phyloP scores from a whole-genome alignment of 2,797 vertebrate genomes.

The Spatula versicolor region DNA sequence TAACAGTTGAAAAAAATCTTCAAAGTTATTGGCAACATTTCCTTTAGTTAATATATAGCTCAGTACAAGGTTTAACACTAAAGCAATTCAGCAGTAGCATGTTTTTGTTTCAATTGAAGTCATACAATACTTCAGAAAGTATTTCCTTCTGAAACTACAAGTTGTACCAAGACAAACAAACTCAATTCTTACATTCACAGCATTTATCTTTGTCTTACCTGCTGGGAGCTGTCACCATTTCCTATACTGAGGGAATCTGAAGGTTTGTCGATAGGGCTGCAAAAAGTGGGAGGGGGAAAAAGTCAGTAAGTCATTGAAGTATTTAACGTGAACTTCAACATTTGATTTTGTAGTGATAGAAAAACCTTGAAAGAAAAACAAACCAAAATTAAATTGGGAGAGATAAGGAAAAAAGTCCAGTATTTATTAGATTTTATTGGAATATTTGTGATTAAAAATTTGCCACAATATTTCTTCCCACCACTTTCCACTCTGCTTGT shows the following conservation, averaged over 20 bases:
- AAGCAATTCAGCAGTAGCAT: background rate
- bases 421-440: background rate
- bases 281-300: slow-evolving; percentile 61
- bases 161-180: background rate
- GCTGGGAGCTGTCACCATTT: slow-evolving; percentile 94
- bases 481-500: background rate
- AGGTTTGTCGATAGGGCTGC: slow-evolving; percentile 94
- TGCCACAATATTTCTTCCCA: background rate
- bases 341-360: background rate
- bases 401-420: background rate
- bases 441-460: background rate
- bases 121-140: background rate
- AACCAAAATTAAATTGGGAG: background rate
- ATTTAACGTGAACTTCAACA: background rate
- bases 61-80: background rate
- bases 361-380: slow-evolving; percentile 12
- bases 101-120: background rate
- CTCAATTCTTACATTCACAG: background rate
- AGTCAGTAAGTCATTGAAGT: slow-evolving; percentile 2
- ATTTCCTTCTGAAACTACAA: background rate
- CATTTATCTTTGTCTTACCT: slow-evolving; percentile 81
- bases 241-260: slow-evolving; percentile 93
- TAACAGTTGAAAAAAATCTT: background rate
- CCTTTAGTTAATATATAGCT: background rate
- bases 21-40: background rate